Evolutionary conservation across 2,888 invertebrate genomes (phyloP), one percentile per base, ranked within the genome.

Genomic region (Emmelina monodactyla): DNA sequence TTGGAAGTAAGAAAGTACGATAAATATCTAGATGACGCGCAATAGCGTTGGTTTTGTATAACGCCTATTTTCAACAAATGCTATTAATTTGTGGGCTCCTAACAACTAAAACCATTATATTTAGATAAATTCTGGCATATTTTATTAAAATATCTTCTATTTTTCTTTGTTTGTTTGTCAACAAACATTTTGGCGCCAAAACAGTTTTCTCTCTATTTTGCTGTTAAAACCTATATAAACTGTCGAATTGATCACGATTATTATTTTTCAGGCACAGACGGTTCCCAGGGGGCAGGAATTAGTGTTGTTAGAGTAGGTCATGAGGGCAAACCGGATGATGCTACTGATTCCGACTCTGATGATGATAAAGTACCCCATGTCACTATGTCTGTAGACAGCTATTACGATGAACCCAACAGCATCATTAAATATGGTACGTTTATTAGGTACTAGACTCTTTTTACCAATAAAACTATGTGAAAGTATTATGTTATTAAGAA

Each of bases 321-420:
- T 48, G 78, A 81, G 51, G 78, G 79, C 7, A 62, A 62, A 43
- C 73, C 76, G 7, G 83, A 84, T 48, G 81, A 82, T 53, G 83
- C 82, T 30, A 83, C 83, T 22, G 82, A 85, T 38, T 80, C 82
- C 37, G 82, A 82, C 52, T 72, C 67, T 45, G 82, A 82, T 40
- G 82, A 84, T 58, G 84, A 84, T 49, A 84, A 84, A 46, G 78
- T 85, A 14, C 84, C 83, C 39, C 83, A 85, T 57, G 80, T 86
- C 1, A 86, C 86, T 32, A 64, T 87, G 3, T 84, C 85, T 32
- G 84, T 87, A 14, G 87, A 87, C 53, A 85, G 86, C 46, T 87
- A 85, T 50, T 87, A 84, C 62, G 75, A 84, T 45, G 82, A 83
- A 51, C 79, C 79, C 28, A 71, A 76, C 43, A 79, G 78, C 55